phyloP scores from a whole-genome alignment of 2,113 vertebrate genomes.

The Pyxicephalus adspersus region DNA sequence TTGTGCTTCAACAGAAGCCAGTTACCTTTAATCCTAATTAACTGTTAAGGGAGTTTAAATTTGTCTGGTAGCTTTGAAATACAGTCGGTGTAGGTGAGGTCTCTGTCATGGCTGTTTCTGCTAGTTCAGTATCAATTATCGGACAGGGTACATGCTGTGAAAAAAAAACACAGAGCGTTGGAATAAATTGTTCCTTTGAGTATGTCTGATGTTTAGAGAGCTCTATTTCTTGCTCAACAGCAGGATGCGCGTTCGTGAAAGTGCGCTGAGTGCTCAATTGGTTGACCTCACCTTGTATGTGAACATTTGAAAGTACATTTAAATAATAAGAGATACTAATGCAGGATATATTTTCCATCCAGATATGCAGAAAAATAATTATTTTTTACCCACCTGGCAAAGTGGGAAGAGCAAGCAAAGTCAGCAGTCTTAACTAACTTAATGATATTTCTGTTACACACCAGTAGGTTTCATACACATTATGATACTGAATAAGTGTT shows the following conservation, averaged over 20 bases:
- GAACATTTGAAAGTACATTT: conserved; percentile 10
- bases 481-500: no score
- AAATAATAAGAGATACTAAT: conserved; percentile 36
- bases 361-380: conserved; percentile 23
- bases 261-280: conserved; percentile 13
- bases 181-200: conserved; percentile 64
- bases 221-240: conserved; percentile 49
- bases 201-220: conserved; percentile 55
- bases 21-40: conserved; percentile 63
- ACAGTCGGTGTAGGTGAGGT: conserved; percentile 52
- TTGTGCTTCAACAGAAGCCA: conserved; percentile 56
- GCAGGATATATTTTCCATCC: neutral
- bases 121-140: conserved; percentile 59
- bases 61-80: conserved; percentile 58
- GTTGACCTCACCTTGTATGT: conserved; percentile 22
- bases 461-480: no score
- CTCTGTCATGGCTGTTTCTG: conserved; percentile 54
- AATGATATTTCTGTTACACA: no score
- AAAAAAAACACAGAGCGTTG: conserved; percentile 59
- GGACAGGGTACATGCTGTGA: conserved; percentile 58
- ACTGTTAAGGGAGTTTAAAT: conserved; percentile 56
- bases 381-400: no score
- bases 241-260: neutral
- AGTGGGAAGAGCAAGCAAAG: no score
- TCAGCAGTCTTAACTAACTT: no score